phyloP scores from a whole-genome alignment of 2,113 vertebrate genomes.

The Dicaeum eximium region DNA sequence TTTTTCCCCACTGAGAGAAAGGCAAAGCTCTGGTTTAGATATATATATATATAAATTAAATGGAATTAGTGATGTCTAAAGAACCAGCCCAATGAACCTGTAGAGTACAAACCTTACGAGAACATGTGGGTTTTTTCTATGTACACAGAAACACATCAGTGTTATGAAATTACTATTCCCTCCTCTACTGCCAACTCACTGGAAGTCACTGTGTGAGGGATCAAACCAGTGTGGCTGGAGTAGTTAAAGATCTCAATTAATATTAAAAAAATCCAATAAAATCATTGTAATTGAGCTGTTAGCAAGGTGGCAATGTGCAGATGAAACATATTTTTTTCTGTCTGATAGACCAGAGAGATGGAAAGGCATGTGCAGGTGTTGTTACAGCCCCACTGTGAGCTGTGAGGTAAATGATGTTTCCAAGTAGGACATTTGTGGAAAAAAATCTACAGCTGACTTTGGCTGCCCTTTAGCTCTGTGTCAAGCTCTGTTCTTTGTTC shows the following conservation, averaged over 20 bases:
- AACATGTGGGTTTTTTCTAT: neutral
- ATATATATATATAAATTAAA: neutral
- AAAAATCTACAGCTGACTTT: neutral
- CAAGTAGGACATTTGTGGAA: neutral
- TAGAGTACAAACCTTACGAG: neutral
- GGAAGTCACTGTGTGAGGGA: neutral
- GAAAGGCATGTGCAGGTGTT: neutral
- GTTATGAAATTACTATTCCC: neutral
- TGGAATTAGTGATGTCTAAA: neutral
- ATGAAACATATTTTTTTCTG: neutral
- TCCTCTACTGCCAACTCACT: neutral
- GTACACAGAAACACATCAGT: fast-evolving
- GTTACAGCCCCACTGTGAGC: neutral
- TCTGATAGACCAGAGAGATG: neutral
- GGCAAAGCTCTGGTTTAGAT: neutral
- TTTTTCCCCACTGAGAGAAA: neutral
- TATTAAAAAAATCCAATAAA: neutral
- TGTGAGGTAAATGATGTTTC: neutral
- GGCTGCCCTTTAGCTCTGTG: neutral
- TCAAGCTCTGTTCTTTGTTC: neutral
- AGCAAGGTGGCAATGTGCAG: neutral
- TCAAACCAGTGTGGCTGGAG: neutral
- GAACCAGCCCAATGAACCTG: neutral
- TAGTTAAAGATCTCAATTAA: neutral
- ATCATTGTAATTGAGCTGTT: neutral